Conservation (phyloP, 1,140 invertebrate genomes). For the Tetramorium alpestre region DNA sequence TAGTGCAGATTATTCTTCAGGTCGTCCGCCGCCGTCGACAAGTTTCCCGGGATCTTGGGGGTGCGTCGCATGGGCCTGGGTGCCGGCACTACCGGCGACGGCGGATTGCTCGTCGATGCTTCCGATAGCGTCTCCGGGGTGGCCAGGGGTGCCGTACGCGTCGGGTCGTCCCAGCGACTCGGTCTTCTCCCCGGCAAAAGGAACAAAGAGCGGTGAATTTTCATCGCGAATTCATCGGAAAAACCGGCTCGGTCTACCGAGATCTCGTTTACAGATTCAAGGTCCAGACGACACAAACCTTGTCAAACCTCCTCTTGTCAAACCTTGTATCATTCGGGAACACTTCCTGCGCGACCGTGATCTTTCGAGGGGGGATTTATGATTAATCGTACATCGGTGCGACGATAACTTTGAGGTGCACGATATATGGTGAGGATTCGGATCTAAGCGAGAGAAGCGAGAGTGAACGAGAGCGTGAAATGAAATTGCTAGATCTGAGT, state of each 20-base stretch:
- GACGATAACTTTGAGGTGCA: slow-evolving; percentile 43
- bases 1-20: slow-evolving; percentile 87
- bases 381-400: slow-evolving; percentile 42
- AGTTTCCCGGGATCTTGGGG: slow-evolving; percentile 88
- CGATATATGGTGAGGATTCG: slow-evolving; percentile 49
- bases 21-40: slow-evolving; percentile 89
- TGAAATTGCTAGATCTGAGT: slow-evolving; percentile 34
- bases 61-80: slow-evolving; percentile 87
- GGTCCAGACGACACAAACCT: neutral
- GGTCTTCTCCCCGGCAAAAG: slow-evolving; percentile 63
- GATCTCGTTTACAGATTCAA: neutral
- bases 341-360: slow-evolving; percentile 56
- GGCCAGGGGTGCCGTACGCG: slow-evolving; percentile 90
- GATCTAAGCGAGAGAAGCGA: slow-evolving; percentile 66
- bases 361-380: neutral
- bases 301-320: too few relatives aligned
- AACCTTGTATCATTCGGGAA: neutral
- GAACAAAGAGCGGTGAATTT: neutral
- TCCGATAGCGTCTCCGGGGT: slow-evolving; percentile 95
- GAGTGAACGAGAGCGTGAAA: slow-evolving; percentile 57
- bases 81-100: slow-evolving; percentile 79
- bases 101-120: slow-evolving; percentile 89
- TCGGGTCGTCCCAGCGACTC: slow-evolving; percentile 75
- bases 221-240: neutral
- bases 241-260: neutral